Evolutionary conservation across 2,113 vertebrate genomes (phyloP).

Genomic region (Pleuronectes platessa): DNA sequence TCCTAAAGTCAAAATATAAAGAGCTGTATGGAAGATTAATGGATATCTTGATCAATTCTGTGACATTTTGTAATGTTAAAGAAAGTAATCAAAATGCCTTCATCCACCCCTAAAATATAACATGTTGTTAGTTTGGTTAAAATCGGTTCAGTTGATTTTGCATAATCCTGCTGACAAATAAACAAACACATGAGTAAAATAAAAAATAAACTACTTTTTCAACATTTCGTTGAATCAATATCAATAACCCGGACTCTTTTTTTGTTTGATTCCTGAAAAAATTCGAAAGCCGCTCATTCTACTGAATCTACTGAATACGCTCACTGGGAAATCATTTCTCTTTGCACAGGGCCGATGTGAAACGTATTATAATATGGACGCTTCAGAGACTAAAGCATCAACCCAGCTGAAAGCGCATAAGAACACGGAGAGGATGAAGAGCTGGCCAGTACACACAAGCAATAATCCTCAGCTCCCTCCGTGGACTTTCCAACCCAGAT

Average conservation of each 20-base stretch:
- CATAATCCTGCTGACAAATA: too few relatives aligned
- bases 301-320: background rate
- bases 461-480: slow-evolving; percentile 60
- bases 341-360: slow-evolving; percentile 16
- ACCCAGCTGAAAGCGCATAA: slow-evolving; percentile 34
- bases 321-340: slow-evolving; percentile 16
- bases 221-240: background rate
- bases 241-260: background rate
- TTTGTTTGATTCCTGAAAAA: background rate
- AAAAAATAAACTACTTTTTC: too few relatives aligned
- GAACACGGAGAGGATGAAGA: slow-evolving; percentile 46
- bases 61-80: too few relatives aligned
- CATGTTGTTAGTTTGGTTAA: too few relatives aligned
- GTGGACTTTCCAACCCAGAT: slow-evolving; percentile 69
- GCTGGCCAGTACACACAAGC: slow-evolving; percentile 37
- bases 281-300: background rate
- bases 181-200: too few relatives aligned
- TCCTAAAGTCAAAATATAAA: too few relatives aligned
- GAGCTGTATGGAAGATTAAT: too few relatives aligned
- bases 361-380: slow-evolving; percentile 40
- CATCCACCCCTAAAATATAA: too few relatives aligned
- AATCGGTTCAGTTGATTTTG: too few relatives aligned
- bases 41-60: too few relatives aligned
- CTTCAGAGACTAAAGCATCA: slow-evolving; percentile 32
- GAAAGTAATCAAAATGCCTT: too few relatives aligned